Evolutionary conservation across 2,797 vertebrate genomes (phyloP).

Genomic region (Clarias fuscus): DNA sequence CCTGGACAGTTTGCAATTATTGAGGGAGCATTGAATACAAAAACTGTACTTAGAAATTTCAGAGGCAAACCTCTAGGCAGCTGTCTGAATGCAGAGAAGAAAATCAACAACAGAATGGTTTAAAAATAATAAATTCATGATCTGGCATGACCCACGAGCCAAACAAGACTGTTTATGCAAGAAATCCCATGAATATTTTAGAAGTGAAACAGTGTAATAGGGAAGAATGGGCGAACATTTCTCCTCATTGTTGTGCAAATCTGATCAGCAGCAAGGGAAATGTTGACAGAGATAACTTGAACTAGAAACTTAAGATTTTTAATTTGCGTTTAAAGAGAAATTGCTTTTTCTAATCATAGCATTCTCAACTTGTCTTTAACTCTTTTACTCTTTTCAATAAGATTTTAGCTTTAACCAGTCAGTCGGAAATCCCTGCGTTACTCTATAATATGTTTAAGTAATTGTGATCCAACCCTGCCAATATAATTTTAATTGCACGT

Average conservation of each 20-base stretch:
- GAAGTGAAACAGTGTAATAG: neutral
- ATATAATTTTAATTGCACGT: constrained; percentile 73
- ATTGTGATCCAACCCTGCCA: constrained; percentile 63
- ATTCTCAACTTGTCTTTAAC: neutral
- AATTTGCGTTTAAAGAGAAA: neutral
- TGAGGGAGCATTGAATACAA: neutral
- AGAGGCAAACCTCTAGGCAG: neutral
- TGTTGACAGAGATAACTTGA: neutral
- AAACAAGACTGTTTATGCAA: neutral
- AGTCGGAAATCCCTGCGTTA: constrained; percentile 45
- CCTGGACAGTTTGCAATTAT: neutral
- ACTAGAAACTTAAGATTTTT: neutral
- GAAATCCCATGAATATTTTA: neutral
- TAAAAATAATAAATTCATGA: constrained; percentile 8
- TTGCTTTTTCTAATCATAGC: neutral
- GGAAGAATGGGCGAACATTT: neutral
- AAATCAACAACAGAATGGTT: neutral
- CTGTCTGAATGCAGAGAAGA: neutral
- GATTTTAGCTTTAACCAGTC: constrained; percentile 20
- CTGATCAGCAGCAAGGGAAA: neutral
- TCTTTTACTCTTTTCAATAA: constrained; percentile 6
- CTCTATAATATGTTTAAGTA: constrained; percentile 60
- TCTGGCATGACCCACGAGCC: neutral
- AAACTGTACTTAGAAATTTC: neutral
- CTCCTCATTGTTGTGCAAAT: neutral